These are phyloP conservation scores for Ophthalmotilapia sp. DNA, from an alignment of 2,113 vertebrate genomes.

Conservation along the genomic window DNA sequence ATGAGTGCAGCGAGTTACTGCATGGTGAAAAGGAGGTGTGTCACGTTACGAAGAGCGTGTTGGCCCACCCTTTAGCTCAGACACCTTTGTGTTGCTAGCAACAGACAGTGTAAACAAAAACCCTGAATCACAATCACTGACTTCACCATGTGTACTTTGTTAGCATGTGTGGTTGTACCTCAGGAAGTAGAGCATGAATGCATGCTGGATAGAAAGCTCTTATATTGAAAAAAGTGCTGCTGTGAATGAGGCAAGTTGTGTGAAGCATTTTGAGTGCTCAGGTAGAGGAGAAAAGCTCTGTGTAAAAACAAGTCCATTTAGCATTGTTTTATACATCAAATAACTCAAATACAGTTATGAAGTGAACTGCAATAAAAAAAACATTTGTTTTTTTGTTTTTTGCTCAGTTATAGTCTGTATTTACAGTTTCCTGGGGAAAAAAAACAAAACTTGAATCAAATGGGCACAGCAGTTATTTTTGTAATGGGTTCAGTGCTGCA, in stretches of 20 bases:
- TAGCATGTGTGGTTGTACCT: not conserved
- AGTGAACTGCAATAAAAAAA: not conserved
- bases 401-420: not conserved
- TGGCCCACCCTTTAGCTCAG: not conserved
- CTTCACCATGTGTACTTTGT: not conserved
- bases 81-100: not conserved
- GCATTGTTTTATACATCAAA: not conserved
- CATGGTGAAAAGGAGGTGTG: not conserved
- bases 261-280: not conserved
- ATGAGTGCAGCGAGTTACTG: not conserved
- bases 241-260: not conserved
- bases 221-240: not conserved
- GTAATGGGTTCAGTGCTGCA: not conserved
- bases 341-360: not conserved
- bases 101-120: not conserved
- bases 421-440: fast-evolving
- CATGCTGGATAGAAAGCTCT: not conserved
- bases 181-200: not conserved
- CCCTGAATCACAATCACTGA: not conserved
- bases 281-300: not conserved
- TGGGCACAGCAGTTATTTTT: not conserved
- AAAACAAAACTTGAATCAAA: not conserved
- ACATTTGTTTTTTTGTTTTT: not conserved
- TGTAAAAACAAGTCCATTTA: not conserved
- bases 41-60: not conserved